phyloP scores from a whole-genome alignment of 92 coral and sea anemone species.

The Epizoanthus ramosus region DNA sequence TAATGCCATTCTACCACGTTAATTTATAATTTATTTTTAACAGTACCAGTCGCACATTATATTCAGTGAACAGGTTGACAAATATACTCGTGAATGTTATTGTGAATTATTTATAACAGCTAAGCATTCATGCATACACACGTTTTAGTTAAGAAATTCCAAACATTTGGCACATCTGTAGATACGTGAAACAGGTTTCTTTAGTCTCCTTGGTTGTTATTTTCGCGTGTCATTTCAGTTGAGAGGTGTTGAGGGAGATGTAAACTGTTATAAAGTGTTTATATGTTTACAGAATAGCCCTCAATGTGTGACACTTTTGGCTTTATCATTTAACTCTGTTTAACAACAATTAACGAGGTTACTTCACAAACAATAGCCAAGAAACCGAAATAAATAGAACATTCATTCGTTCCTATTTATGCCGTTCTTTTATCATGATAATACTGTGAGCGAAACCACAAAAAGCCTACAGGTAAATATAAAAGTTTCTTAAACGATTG shows the following conservation, averaged over 20 bases:
- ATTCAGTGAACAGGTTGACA: too few species aligned
- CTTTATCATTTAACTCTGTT: conserved; percentile 32
- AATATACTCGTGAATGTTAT: too few species aligned
- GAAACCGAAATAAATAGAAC: conserved; percentile 15
- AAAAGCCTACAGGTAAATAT: background rate
- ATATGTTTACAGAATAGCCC: conserved; percentile 41
- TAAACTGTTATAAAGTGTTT: conserved; percentile 30
- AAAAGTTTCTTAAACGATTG: too few species aligned
- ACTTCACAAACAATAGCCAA: conserved; percentile 27
- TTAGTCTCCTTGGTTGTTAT: too few species aligned
- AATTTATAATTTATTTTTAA: background rate
- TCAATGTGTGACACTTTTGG: conserved; percentile 26
- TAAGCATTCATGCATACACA: conserved; percentile 9
- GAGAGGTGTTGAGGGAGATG: background rate
- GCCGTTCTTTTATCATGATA: conserved; percentile 32
- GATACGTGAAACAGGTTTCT: background rate
- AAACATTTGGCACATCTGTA: background rate
- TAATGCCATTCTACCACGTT: background rate
- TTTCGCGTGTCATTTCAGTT: background rate
- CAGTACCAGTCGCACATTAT: too few species aligned
- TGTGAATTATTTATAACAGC: background rate
- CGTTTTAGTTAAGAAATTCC: background rate
- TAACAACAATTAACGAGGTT: conserved; percentile 38
- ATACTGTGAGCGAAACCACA: conserved; percentile 3
- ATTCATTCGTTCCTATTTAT: conserved; percentile 17